Percentiles rank a stretch among this genome's conserved stretches.
Evolutionary conservation across 2,797 vertebrate species (phyloP).

Genomic region (Sebastes taczanowskii): DNA sequence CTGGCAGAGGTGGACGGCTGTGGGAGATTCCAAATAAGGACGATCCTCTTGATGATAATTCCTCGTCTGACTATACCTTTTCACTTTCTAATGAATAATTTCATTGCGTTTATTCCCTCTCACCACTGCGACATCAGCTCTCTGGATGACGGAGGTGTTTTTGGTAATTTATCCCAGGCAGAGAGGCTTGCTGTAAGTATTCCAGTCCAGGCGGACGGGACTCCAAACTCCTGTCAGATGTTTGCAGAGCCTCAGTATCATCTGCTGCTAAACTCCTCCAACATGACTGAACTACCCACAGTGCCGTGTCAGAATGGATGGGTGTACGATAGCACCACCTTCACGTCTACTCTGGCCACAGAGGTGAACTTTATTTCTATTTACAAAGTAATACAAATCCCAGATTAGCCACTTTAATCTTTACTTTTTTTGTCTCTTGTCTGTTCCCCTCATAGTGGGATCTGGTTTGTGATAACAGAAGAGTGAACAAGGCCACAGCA

Average conservation of each 20-base stretch:
- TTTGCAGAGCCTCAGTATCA: no score
- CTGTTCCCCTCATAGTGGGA: slow-evolving; percentile 69
- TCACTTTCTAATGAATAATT: slow-evolving; percentile 88
- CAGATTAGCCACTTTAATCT: not conserved
- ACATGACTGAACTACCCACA: no score
- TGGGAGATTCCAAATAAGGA: slow-evolving; percentile 83
- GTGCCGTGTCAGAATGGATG: no score
- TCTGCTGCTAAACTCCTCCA: no score
- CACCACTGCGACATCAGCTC: slow-evolving; percentile 85
- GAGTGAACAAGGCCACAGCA: slow-evolving; percentile 65
- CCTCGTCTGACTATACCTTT: slow-evolving; percentile 83
- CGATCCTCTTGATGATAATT: slow-evolving; percentile 74
- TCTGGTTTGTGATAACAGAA: slow-evolving; percentile 77
- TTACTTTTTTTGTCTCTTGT: not conserved
- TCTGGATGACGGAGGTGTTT: slow-evolving; percentile 57
- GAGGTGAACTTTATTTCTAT: slow-evolving; percentile 79
- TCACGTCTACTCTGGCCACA: slow-evolving; percentile 87
- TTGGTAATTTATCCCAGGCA: slow-evolving; percentile 82
- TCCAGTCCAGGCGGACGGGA: no score
- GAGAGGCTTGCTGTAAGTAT: no score
- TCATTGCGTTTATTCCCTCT: slow-evolving; percentile 79
- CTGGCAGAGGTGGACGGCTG: slow-evolving; percentile 80
- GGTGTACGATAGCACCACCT: slow-evolving; percentile 81
- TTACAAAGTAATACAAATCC: not conserved
- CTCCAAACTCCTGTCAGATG: no score